Base-by-base conservation (phyloP, 2,888 invertebrate species). In the Marasmarcha lunaedactyla region DNA sequence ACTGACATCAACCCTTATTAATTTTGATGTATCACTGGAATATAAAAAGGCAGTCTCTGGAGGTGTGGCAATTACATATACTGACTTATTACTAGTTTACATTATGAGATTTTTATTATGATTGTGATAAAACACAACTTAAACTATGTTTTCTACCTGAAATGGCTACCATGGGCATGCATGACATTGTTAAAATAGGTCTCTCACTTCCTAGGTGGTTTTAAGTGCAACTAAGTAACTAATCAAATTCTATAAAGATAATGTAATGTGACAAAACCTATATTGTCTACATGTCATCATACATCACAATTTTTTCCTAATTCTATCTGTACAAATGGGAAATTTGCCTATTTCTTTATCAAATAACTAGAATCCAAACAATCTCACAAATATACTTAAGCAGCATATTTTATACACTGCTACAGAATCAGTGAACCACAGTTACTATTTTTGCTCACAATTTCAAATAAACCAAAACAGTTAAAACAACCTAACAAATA, bases 281-380 rank as follows among this genome's bases (percentile, higher is more conserved):
- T 83, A 84, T 84, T 81, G 84, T 84, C 84, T 84, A 84, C 73
- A 74, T 71, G 76, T 83, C 84, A 78, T 84, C 84, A 78, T 84
- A 84, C 84, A 84, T 84, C 84, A 84, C 84, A 84, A 83, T 83
- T 79, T 81, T 20, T 79, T 70, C 78, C 84, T 84, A 84, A 81
- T 76, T 65, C 81, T 83, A 84, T 77, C 84, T 84, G 84, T 84
- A 84, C 84, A 83, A 62, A 63, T 63, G 62, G 65, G 63, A 69
- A 71, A 68, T 71, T 72, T 66, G 51, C 59, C 61, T 50, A 59
- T 54, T 51, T 60, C 71, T 68, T 71, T 20, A 20, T 20, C 73
- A 72, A 77, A 77, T 71, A 47, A 55, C 47, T 58, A 54, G 54
- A 57, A 50, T 54, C 52, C 54, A 52, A 59, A 57, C 58, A 63